Base-by-base conservation (phyloP, 2,888 invertebrate species). In the Uropetala carovei region DNA sequence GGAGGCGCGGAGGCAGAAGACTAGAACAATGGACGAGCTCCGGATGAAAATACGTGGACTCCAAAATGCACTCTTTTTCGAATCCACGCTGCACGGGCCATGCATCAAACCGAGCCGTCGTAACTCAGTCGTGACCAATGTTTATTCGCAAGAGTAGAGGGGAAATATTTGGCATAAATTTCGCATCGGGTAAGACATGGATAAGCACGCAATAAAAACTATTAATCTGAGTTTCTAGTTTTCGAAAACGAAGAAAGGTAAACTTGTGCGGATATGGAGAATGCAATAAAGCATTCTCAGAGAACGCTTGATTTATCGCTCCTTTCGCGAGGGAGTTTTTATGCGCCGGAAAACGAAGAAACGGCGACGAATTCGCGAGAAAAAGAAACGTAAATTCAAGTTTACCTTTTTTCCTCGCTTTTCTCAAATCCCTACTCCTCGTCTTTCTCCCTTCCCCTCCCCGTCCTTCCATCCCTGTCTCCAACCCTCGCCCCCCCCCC, bases 61-160 rank as follows among this genome's bases (percentile, higher is more conserved):
- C 43, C 89, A 64, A 89, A 89, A 89, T 89, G 89, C 89, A 89
- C 89, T 89, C 89, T 89, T 89, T 89, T 89, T 64, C 64, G 68
- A 89, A 60, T 64, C 86, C 86, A 30, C 86, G 86, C 86, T 60
- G 89, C 89, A 64, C 89, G 89, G 30, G 89, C 89, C 89, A 64
- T 89, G 89, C 89, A 89, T 89, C 89, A 89, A 30, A 89, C 60
- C 16, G 43, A 43, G 89, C 60, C 64, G 43, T 43, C 64, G 89
- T 89, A 64, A 89, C 64, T 89, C 64, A 89, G 64, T 89, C 89
- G 64, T 57, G 11, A 18, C 89, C 60, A 89, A 59, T 43, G 83
- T 57, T 56, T 43, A 43, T 18, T 83, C 18, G 60, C 30, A 8
- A n/a, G 68, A 64, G 89, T 18, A 27, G 86, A 86, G 30, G 60